These are phyloP conservation scores for Myotis daubentonii DNA, from an alignment of 2,797 vertebrate genomes.

Conservation along the genomic window DNA sequence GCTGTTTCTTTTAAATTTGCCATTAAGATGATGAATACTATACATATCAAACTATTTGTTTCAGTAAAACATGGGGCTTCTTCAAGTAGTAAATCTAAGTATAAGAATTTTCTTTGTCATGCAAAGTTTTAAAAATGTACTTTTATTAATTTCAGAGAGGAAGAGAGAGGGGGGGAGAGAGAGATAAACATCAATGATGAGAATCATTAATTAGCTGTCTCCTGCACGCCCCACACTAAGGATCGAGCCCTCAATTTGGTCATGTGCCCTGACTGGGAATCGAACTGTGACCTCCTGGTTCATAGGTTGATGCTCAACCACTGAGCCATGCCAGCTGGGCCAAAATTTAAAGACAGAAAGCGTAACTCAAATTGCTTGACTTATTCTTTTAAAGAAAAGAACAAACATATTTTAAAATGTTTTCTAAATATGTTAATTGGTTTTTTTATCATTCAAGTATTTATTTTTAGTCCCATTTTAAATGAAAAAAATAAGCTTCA, in stretches of 20 bases:
- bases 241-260: too few relatives aligned
- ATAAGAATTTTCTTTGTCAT: not conserved
- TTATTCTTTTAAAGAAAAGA: not conserved
- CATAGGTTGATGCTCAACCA: too few relatives aligned
- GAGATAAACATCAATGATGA: too few relatives aligned
- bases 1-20: not conserved
- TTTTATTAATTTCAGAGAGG: too few relatives aligned
- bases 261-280: too few relatives aligned
- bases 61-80: not conserved
- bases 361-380: not conserved
- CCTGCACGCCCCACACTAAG: too few relatives aligned
- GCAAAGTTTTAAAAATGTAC: not conserved
- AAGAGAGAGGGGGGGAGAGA: too few relatives aligned
- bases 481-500: not conserved
- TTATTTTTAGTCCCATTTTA: not conserved
- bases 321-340: too few relatives aligned
- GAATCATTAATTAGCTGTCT: too few relatives aligned
- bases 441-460: not conserved
- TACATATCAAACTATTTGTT: not conserved
- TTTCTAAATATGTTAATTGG: not conserved
- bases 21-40: not conserved
- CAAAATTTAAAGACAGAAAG: not conserved
- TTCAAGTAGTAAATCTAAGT: not conserved
- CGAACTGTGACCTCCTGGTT: too few relatives aligned
- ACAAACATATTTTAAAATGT: not conserved